Conservation (phyloP, 2,888 invertebrate genomes). For the Dexiosoma caninum region DNA sequence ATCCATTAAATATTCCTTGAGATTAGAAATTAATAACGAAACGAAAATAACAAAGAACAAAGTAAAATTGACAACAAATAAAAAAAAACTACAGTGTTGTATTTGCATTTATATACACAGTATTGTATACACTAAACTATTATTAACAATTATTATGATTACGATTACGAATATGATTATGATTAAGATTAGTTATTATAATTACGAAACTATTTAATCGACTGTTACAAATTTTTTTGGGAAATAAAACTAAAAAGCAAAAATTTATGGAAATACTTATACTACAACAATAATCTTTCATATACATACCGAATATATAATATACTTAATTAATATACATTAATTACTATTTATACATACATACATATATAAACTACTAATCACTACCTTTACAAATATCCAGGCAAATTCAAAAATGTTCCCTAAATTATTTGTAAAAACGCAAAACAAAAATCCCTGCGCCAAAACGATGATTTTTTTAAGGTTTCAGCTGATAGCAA, state of each 20-base stretch:
- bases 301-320: constrained; percentile 30
- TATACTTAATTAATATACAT: no score
- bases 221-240: constrained; percentile 62
- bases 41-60: constrained; percentile 1
- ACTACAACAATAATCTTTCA: constrained; percentile 37
- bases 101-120: constrained; percentile 62
- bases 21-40: constrained; percentile 18
- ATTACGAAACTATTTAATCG: constrained; percentile 59
- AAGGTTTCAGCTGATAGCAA: no score
- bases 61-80: constrained; percentile 1
- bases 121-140: constrained; percentile 54
- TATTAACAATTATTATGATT: constrained; percentile 40
- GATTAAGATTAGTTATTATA: constrained; percentile 56
- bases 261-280: constrained; percentile 16
- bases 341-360: constrained; percentile 19
- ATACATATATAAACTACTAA: constrained; percentile 17
- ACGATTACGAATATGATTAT: constrained; percentile 36
- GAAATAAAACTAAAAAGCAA: constrained; percentile 28
- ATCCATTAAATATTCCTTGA: constrained; percentile 18
- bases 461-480: no score
- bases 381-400: not conserved
- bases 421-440: no score
- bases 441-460: no score
- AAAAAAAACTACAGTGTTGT: constrained; percentile 54
- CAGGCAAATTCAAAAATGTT: constrained; percentile 46